phyloP scores from a whole-genome alignment of 2,797 vertebrate species.

The Melanotaenia pygmaea region DNA sequence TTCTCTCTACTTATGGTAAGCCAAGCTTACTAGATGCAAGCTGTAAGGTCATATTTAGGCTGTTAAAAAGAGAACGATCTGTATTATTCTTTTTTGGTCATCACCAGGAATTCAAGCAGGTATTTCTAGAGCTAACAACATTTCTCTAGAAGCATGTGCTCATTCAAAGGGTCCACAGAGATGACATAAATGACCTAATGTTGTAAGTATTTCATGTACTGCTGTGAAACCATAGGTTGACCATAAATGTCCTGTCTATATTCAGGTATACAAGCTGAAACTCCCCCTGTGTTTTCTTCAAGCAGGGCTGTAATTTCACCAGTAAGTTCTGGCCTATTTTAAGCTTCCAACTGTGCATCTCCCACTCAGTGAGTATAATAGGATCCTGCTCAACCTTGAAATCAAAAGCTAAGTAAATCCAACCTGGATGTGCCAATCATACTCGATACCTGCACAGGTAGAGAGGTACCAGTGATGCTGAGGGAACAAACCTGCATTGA shows the following conservation, averaged over 20 bases:
- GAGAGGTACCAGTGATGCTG: conserved; percentile 14
- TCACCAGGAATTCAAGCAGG: no score
- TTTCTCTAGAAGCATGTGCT: neutral
- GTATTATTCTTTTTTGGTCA: no score
- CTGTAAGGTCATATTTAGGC: no score
- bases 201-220: neutral
- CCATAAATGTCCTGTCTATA: neutral
- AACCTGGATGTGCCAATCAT: conserved; percentile 35
- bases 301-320: conserved; percentile 16
- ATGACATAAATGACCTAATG: neutral
- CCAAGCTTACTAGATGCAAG: no score
- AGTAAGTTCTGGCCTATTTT: conserved; percentile 34
- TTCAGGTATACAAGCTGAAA: conserved; percentile 5
- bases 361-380: conserved; percentile 32
- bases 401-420: conserved; percentile 21
- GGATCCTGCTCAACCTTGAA: conserved; percentile 27
- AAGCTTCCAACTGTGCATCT: conserved; percentile 46
- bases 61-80: no score
- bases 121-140: neutral
- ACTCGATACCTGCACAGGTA: conserved; percentile 30
- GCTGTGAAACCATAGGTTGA: neutral
- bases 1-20: no score
- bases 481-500: conserved; percentile 29
- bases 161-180: neutral
- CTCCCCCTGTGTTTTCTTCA: neutral